These are phyloP conservation scores for Hesperia comma DNA, from an alignment of 2,888 invertebrate genomes.

Conservation along the genomic window DNA sequence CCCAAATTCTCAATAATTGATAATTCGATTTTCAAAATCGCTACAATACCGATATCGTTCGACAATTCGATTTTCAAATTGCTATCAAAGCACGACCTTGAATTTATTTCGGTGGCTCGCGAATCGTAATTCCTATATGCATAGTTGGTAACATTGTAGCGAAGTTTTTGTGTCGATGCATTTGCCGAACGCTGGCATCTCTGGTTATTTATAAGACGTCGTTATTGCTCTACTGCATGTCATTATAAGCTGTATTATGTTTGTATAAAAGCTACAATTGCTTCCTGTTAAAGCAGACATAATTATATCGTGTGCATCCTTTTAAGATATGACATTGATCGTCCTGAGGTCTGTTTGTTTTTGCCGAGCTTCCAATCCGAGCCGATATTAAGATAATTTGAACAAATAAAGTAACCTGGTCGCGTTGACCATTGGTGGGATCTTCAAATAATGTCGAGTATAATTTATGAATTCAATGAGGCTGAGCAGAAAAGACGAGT, in stretches of 20 bases:
- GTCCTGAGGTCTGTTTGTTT: slow-evolving; percentile 25
- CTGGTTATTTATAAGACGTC: neutral
- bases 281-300: slow-evolving; percentile 11
- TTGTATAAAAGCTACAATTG: slow-evolving; percentile 12
- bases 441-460: neutral
- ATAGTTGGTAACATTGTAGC: slow-evolving; percentile 21
- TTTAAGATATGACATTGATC: slow-evolving; percentile 27
- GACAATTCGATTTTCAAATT: slow-evolving; percentile 1
- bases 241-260: slow-evolving; percentile 17
- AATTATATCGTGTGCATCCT: slow-evolving; percentile 19
- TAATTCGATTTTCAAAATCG: neutral
- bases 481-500: too few relatives aligned
- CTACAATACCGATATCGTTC: neutral
- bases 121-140: slow-evolving; percentile 16
- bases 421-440: neutral
- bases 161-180: slow-evolving; percentile 29
- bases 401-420: neutral
- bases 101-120: slow-evolving; percentile 29
- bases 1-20: too few relatives aligned
- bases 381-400: neutral
- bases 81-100: slow-evolving; percentile 15
- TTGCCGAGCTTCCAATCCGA: slow-evolving; percentile 1
- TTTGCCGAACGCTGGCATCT: slow-evolving; percentile 18
- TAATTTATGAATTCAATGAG: too few relatives aligned
- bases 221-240: neutral